These are phyloP conservation scores for Chionodraco myersi DNA, from an alignment of 2,113 vertebrate species.

Conservation along the genomic window DNA sequence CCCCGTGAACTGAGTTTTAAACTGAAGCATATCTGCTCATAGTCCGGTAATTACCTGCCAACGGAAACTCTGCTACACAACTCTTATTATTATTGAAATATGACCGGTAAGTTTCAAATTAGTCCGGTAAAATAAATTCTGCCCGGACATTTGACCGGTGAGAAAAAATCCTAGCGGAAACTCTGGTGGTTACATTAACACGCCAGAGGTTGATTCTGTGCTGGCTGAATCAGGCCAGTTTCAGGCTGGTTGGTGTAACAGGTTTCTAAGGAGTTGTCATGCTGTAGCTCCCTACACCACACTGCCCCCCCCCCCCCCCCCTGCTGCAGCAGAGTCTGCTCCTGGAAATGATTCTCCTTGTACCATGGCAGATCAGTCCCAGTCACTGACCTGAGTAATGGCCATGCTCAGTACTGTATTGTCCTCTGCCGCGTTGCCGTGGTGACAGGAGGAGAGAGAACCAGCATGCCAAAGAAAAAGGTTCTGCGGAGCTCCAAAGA, in stretches of 20 bases:
- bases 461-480: slow-evolving; percentile 55
- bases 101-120: too few relatives aligned
- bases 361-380: slow-evolving; percentile 61
- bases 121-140: too few relatives aligned
- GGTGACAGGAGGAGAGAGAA: slow-evolving; percentile 62
- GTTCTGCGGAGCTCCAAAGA: slow-evolving; percentile 63
- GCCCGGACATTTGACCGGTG: too few relatives aligned
- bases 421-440: slow-evolving; percentile 71
- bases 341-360: slow-evolving; percentile 59
- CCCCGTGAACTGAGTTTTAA: too few relatives aligned
- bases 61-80: too few relatives aligned
- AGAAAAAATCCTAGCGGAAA: too few relatives aligned
- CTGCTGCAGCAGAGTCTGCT: slow-evolving; percentile 52
- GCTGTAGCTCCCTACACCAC: slow-evolving; percentile 9
- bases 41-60: too few relatives aligned
- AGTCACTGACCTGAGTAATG: slow-evolving; percentile 76
- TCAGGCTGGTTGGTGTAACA: background rate
- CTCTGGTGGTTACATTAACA: too few relatives aligned
- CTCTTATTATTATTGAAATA: too few relatives aligned
- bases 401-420: slow-evolving; percentile 62
- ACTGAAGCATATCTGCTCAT: too few relatives aligned
- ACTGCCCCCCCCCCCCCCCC: slow-evolving; percentile 13
- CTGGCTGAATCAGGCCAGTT: slow-evolving; percentile 24
- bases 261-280: slow-evolving; percentile 38
- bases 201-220: background rate